Base-by-base conservation (phyloP, 2,113 vertebrate species). In the Sarotherodon lohbergeri region DNA sequence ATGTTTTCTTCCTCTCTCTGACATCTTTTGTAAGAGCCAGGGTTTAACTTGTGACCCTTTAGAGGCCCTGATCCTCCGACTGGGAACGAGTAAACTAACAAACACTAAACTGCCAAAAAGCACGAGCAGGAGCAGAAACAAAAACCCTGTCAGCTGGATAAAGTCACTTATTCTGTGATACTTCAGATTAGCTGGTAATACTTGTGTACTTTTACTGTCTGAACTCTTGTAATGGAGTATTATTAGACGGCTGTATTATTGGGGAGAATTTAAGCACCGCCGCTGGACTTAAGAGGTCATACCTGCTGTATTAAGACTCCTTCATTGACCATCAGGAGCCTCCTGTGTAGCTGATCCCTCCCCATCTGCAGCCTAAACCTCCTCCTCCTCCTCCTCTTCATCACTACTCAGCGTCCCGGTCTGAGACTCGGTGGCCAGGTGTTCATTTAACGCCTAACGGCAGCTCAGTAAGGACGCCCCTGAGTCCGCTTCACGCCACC, bases 401-500 rank as follows among this genome's bases (percentile, higher is more conserved):
- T 82, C 78, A 54, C 66, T 27, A 16, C 66, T 78, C 80, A 81
- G 80, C 56, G 2, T 79, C 88, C 83, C 81, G 85, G 76, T 82
- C 82, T 82, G 82, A 89, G 88, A 83, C 86, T 87, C 84, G 7
- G 81, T 79, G 86, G 76, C 90, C 94, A 95, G 94, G 93, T 95
- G 95, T 95, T 94, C 93, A 88, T 93, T 91, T 94, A 95, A 91
- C 93, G 92, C 90, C 86, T 88, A 86, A 90, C 86, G 90, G 91
- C 92, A 81, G 87, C 90, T 85, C 73, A 13, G 81, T 90, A 82
- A 91, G 76, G 81, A 89, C 83, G 83, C 95, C 93, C 87, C 50
- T 68, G 92, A 93, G 91, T 86, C 90, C 59, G 82, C 79, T 90
- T 91, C 85, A 80, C 80, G 63, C 89, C 61, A 84, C 90, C 73